A percentile compares a stretch with the other conserved stretches of the same genome.
Evolutionary conservation across 2,113 vertebrate genomes (phyloP).

Genomic region (Pyrgilauda ruficollis): DNA sequence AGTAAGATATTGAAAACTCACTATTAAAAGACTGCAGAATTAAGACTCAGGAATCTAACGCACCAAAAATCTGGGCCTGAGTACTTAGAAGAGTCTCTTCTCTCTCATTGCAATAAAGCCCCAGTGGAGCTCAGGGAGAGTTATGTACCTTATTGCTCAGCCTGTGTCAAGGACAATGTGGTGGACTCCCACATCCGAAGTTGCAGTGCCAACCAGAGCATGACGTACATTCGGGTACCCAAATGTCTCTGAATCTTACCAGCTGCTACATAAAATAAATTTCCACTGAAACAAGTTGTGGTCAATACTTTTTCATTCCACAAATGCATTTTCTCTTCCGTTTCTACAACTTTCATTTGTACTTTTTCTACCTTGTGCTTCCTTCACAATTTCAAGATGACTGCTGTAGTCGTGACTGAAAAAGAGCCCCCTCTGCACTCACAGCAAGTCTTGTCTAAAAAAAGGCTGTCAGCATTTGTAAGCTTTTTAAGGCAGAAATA

Average conservation of each 20-base stretch:
- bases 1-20: not conserved
- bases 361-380: not conserved
- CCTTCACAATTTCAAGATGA: not conserved
- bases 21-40: not conserved
- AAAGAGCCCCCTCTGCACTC: not conserved
- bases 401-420: not conserved
- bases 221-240: not conserved
- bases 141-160: not conserved
- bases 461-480: not conserved
- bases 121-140: not conserved
- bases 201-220: not conserved
- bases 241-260: not conserved
- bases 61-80: not conserved
- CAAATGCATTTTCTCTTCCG: not conserved
- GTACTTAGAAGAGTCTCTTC: not conserved
- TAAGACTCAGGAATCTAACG: not conserved
- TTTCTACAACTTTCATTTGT: not conserved
- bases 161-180: not conserved
- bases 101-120: not conserved
- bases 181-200: not conserved
- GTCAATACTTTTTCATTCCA: not conserved
- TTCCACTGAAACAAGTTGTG: not conserved
- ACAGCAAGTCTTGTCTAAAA: not conserved
- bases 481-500: not conserved
- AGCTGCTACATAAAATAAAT: not conserved